Evolutionary conservation across 2,113 vertebrate genomes (phyloP).

Genomic region (Ahaetulla prasina): DNA sequence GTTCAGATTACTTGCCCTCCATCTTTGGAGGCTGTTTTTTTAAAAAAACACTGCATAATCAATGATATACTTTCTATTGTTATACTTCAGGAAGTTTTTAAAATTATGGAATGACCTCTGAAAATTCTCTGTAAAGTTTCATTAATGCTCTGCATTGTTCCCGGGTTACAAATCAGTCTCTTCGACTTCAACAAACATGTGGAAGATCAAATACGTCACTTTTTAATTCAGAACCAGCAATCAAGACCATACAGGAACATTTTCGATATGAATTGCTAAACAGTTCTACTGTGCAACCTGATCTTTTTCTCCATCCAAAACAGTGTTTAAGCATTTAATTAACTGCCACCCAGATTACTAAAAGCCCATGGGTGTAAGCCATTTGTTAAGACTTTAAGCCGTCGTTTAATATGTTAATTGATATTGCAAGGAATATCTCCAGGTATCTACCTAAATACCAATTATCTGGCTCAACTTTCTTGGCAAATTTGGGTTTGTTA

Average conservation of each 20-base stretch:
- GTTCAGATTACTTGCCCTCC: not conserved
- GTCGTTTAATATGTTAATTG: constrained; percentile 70
- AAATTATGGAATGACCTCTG: not conserved
- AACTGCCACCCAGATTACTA: constrained; percentile 53
- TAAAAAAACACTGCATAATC: not conserved
- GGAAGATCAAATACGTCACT: not conserved
- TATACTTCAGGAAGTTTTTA: not conserved
- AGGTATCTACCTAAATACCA: constrained; percentile 73
- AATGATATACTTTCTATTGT: not conserved
- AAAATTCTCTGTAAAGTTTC: not conserved
- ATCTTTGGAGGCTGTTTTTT: not conserved
- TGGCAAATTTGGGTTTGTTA: constrained; percentile 75
- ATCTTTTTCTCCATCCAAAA: not conserved
- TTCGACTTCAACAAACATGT: not conserved
- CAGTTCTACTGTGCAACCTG: not conserved
- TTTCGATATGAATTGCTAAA: not conserved
- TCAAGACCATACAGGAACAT: not conserved
- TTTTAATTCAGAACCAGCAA: not conserved
- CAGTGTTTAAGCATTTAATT: constrained; percentile 53
- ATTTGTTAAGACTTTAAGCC: constrained; percentile 64
- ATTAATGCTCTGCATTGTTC: not conserved
- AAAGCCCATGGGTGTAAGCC: constrained; percentile 57
- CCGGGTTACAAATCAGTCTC: not conserved
- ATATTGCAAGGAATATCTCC: constrained; percentile 57
- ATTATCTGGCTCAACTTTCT: constrained; percentile 76